A percentile compares a stretch with the other conserved stretches of the same genome.
Evolutionary conservation across 2,113 vertebrate species (phyloP).

Genomic region (Mugil cephalus): DNA sequence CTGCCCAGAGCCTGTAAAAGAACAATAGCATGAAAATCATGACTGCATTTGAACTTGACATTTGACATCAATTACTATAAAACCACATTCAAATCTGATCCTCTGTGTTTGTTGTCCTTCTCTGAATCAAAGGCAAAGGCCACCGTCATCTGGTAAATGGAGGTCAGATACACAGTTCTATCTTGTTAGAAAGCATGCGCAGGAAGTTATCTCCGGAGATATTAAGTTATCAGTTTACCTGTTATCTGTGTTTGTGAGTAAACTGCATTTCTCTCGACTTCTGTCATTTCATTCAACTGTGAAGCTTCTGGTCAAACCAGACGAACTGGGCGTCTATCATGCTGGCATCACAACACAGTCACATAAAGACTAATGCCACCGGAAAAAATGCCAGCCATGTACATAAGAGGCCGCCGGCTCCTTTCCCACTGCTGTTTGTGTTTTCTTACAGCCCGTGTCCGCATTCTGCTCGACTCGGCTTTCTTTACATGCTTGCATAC

Average conservation of each 20-base stretch:
- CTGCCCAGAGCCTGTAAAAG: slow-evolving; percentile 87
- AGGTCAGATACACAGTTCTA: no score
- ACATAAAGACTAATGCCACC: background rate
- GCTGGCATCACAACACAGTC: no score
- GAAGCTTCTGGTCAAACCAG: background rate
- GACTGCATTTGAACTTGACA: background rate
- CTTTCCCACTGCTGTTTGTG: background rate
- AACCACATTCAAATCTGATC: background rate
- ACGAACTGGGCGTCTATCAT: background rate
- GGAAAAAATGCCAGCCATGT: slow-evolving; percentile 13
- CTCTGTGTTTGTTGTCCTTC: no score
- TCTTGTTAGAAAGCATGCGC: no score
- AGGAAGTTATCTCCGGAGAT: no score
- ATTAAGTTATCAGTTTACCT: no score
- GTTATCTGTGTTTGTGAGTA: no score
- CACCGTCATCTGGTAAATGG: no score
- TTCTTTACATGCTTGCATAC: no score
- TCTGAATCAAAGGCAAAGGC: no score
- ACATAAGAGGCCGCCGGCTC: background rate
- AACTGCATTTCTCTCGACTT: background rate
- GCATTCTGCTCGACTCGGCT: no score
- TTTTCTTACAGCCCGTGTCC: no score
- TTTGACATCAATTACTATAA: background rate
- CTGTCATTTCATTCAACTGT: background rate
- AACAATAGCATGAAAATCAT: background rate